These are phyloP conservation scores for Heteronetta atricapilla DNA, from an alignment of 2,113 vertebrate genomes.

Conservation along the genomic window DNA sequence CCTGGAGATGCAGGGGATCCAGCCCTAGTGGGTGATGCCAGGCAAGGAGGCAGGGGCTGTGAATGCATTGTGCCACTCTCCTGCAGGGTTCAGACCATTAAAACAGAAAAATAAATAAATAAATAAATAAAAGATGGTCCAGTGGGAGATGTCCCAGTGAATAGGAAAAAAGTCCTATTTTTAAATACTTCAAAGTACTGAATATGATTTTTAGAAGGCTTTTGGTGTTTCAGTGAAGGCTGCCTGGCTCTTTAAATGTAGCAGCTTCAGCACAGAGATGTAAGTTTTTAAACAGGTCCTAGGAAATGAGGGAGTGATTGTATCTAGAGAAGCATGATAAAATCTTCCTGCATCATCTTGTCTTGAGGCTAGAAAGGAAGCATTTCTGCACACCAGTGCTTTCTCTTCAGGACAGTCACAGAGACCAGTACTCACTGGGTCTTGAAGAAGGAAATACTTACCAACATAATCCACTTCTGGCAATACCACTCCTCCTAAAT, in stretches of 20 bases:
- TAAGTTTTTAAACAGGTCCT: background rate
- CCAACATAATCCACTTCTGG: background rate
- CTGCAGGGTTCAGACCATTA: background rate
- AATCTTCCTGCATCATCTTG: background rate
- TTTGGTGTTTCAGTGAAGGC: background rate
- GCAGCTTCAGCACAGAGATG: background rate
- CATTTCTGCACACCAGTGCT: background rate
- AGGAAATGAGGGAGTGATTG: background rate
- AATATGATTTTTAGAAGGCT: background rate
- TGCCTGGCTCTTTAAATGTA: background rate
- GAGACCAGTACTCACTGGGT: background rate
- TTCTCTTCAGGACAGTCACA: background rate
- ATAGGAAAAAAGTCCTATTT: background rate
- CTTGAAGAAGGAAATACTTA: background rate
- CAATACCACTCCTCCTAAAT: rapidly evolving
- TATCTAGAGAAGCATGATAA: background rate
- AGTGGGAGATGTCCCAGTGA: background rate
- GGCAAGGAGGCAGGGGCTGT: rapidly evolving
- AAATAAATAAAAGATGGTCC: background rate
- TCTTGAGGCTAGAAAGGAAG: background rate
- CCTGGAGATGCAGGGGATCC: background rate
- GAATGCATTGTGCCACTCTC: background rate
- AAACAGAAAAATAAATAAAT: background rate
- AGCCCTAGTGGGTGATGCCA: background rate
- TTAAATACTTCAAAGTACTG: background rate